Base-by-base conservation (phyloP, 2,113 vertebrate genomes). In the Aegotheles bennettii region DNA sequence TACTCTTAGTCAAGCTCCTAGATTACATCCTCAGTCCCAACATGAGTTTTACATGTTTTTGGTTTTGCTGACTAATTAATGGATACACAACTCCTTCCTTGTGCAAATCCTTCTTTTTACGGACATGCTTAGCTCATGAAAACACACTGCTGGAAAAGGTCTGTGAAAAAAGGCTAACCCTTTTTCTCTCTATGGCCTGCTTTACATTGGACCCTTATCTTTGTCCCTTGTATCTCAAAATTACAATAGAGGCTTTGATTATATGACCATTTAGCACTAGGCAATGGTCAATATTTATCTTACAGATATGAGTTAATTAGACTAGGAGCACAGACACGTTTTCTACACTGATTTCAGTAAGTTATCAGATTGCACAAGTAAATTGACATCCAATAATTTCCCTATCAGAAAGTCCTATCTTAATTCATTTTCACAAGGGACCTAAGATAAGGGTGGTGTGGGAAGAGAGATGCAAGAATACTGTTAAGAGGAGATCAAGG, bases 371-470 rank as follows among this genome's bases (percentile, higher is more conserved):
- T 82, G 50, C 56, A 77, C 64, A 96, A 79, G 93, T 95, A 96
- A 92, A 96, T 19, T 93, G 82, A 95, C 95, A 93, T 90, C 69
- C 57, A 84, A 28, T 65, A 94, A 81, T 81, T 94, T 90, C 38
- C 35, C 45, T 94, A 87, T 96, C 93, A 68, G 71, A 89, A 92
- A 94, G 69, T 20, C 35, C n/a, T 77, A 95, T 96, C 94, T 95
- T 95, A 97, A 95, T 93, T 94, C 23, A 90, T 94, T 91, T 93
- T 95, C 93, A 88, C 89, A 83, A 80, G 93, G 76, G 96, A 94
- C 28, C 9, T 17, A 77, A 95, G 93, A 96, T 96, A 97, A 93
- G 69, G 42, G 35, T 84, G 47, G 35, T 88, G 64, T 69, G 11
- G 71, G 26, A 88, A 90, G 60, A 91, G 84, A 95, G 45, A 61